Conservation (phyloP, 2,888 invertebrate genomes). For the Drosophila rubida region DNA sequence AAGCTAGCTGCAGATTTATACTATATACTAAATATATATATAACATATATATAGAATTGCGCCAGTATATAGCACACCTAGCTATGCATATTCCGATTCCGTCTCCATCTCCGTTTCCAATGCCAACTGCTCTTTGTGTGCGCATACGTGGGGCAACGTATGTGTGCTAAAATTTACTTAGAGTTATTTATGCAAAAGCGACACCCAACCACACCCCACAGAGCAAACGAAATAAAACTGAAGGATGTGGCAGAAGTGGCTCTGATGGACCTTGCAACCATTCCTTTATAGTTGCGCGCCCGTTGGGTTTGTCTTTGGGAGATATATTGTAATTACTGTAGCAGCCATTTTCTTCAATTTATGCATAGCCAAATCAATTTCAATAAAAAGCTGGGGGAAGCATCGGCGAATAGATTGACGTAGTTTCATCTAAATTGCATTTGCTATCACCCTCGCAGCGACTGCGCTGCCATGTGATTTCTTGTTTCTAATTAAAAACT, state of each 20-base stretch:
- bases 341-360: constrained; percentile 63
- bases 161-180: constrained; percentile 72
- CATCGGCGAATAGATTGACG: constrained; percentile 32
- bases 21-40: constrained; percentile 35
- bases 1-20: constrained; percentile 65
- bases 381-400: constrained; percentile 59
- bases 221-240: constrained; percentile 40
- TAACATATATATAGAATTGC: constrained; percentile 40
- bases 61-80: constrained; percentile 29
- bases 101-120: constrained; percentile 9
- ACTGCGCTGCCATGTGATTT: constrained; percentile 36
- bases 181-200: constrained; percentile 76
- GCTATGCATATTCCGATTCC: constrained; percentile 30
- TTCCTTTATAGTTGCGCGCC: too few species aligned
- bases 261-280: too few species aligned
- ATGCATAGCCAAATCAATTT: constrained; percentile 77
- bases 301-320: constrained; percentile 32
- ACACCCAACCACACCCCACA: constrained; percentile 41
- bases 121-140: neutral
- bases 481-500: constrained; percentile 56
- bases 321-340: constrained; percentile 78
- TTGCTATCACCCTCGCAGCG: constrained; percentile 14
- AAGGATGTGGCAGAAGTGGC: constrained; percentile 14
- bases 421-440: constrained; percentile 36
- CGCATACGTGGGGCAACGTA: neutral